A percentile compares a stretch with the other conserved stretches of the same genome.
Conservation (phyloP, 2,797 vertebrate genomes). For the Melanotaenia trifasciata region DNA sequence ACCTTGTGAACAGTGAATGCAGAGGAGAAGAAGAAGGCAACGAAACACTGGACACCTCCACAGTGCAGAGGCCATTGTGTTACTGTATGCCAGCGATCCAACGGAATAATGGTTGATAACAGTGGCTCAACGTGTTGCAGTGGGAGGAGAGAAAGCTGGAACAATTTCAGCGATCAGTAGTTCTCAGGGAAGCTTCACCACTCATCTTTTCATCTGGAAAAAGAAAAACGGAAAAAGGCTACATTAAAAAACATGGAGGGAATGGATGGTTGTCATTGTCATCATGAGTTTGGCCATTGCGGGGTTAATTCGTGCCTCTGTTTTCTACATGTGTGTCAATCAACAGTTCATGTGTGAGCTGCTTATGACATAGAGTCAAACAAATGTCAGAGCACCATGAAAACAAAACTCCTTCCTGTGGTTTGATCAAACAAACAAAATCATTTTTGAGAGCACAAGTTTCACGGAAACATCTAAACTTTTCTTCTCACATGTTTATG, state of each 20-base stretch:
- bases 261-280: neutral
- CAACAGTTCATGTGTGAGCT: neutral
- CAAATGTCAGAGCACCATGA: conserved; percentile 6
- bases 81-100: conserved; percentile 61
- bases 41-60: conserved; percentile 73
- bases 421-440: conserved; percentile 32
- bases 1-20: conserved; percentile 81
- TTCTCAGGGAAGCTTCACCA: conserved; percentile 62
- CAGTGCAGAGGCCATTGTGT: conserved; percentile 79
- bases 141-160: conserved; percentile 47
- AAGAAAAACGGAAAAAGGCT: conserved; percentile 16
- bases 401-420: conserved; percentile 11
- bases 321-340: neutral
- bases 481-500: conserved; percentile 28
- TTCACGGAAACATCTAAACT: conserved; percentile 27
- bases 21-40: conserved; percentile 73
- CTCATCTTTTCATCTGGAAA: conserved; percentile 81
- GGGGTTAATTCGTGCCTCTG: neutral
- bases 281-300: neutral
- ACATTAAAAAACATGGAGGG: conserved; percentile 23
- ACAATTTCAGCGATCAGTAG: conserved; percentile 71
- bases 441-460: conserved; percentile 13
- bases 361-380: conserved; percentile 5
- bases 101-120: conserved; percentile 55
- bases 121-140: conserved; percentile 43